Percentiles rank a stretch among this genome's conserved stretches.
These are phyloP conservation scores for Drosophila ananassae DNA, from an alignment of 1,140 invertebrate genomes.

Conservation along the genomic window DNA sequence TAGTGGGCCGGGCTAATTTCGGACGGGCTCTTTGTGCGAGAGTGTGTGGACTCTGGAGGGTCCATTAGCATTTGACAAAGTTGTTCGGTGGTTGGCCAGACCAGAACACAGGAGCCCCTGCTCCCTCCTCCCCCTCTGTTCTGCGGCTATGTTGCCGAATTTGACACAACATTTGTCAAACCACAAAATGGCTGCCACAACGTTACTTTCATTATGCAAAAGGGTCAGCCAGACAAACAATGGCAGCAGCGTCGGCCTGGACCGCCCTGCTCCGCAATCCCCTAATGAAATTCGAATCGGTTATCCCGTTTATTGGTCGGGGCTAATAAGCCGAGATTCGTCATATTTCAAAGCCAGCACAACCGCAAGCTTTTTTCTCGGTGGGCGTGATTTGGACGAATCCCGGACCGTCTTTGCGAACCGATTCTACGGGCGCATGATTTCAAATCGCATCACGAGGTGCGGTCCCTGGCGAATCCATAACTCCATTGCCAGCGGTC, in stretches of 20 bases:
- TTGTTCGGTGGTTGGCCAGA: slow-evolving; percentile 53
- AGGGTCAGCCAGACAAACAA: slow-evolving; percentile 70
- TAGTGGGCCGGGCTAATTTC: slow-evolving; percentile 64
- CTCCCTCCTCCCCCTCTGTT: not conserved
- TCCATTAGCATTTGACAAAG: slow-evolving; percentile 82
- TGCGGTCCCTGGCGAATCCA: slow-evolving; percentile 49
- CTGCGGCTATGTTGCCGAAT: slow-evolving; percentile 75
- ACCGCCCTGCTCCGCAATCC: not conserved
- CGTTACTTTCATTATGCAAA: slow-evolving; percentile 81
- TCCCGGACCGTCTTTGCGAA: slow-evolving; percentile 4
- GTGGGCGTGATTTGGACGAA: not conserved
- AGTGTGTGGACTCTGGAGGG: slow-evolving; percentile 40
- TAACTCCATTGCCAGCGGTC: slow-evolving; percentile 55
- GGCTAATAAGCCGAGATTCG: slow-evolving; percentile 70
- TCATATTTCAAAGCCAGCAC: slow-evolving; percentile 31
- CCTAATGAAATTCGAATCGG: slow-evolving; percentile 67
- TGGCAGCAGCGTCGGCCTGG: slow-evolving; percentile 11
- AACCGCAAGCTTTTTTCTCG: slow-evolving; percentile 25
- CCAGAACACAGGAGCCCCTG: not conserved
- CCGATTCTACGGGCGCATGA: slow-evolving; percentile 32
- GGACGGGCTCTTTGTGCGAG: slow-evolving; percentile 37
- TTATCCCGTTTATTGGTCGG: slow-evolving; percentile 35
- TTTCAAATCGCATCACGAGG: slow-evolving; percentile 31
- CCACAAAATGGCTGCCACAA: slow-evolving; percentile 78
- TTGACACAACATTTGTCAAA: slow-evolving; percentile 82